A percentile compares a stretch with the other conserved stretches of the same genome.
phyloP scores from a whole-genome alignment of 2,797 vertebrate species.

The Hydrocynus forskahlii region DNA sequence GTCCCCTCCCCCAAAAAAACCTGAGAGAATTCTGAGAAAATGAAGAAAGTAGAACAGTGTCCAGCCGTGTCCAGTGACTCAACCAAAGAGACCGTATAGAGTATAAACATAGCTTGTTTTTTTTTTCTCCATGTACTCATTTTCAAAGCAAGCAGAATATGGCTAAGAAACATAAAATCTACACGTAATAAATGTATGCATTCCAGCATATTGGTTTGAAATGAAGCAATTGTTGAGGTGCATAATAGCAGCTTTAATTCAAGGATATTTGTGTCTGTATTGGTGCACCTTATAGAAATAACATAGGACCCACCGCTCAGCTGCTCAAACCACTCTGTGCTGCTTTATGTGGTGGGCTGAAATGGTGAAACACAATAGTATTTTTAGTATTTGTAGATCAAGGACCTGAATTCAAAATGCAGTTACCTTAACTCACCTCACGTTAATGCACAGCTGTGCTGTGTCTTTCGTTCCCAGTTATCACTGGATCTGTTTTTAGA shows the following conservation, averaged over 20 bases:
- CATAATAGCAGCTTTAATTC: background rate
- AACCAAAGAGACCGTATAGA: background rate
- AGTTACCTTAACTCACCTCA: background rate
- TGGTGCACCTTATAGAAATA: too few species aligned
- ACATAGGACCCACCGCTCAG: too few species aligned
- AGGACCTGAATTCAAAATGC: background rate
- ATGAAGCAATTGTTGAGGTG: background rate
- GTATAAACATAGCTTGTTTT: background rate
- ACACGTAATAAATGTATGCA: background rate
- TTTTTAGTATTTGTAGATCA: background rate
- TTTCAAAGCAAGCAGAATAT: background rate
- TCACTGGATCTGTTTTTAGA: slow-evolving; percentile 9
- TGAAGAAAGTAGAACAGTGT: background rate
- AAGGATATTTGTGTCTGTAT: background rate
- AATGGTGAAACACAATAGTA: too few species aligned
- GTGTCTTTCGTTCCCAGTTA: background rate
- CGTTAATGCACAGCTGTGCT: background rate
- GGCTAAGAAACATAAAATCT: background rate
- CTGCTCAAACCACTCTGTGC: background rate
- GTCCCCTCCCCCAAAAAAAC: background rate
- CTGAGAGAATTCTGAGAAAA: background rate
- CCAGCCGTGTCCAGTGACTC: background rate
- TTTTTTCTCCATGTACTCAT: background rate
- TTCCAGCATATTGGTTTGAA: background rate
- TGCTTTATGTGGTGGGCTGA: background rate